Base-by-base conservation (phyloP, 92 coral and sea anemone species). In the Palythoa grandiflora region DNA sequence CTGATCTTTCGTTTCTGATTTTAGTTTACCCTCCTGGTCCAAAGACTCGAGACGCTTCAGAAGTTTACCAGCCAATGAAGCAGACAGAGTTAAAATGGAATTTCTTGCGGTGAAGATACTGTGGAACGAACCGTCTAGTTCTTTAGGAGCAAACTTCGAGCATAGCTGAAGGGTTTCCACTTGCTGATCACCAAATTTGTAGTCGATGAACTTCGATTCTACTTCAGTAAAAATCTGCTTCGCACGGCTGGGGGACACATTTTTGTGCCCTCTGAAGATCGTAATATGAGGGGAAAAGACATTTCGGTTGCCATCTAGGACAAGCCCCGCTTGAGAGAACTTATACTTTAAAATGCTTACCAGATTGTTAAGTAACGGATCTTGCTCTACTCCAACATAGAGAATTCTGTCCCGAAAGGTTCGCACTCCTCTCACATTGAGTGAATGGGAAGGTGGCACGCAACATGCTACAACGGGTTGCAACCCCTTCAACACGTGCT, bases 201-300 rank as follows among this genome's bases (percentile, higher is more conserved):
- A 35, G 72, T 88, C 92, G 28, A 61, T 74, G 91, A 79, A 74
- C 51, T 84, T 37, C 19, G 61, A 72, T 44, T 88, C 91, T 35
- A 93, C 53, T 47, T 68, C 73, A 12, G 95, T n/a, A 68, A 93
- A 87, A 9, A 57, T 52, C 61, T 68, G 68, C 15, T 74, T 75
- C 9, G 86, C 74, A 50, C 79, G 47, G 40, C 78, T 70, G n/a
- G 66, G 85, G 12, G 88, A 88, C 68, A 88, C 68, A 65, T 78
- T 88, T 6, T 80, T 71, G 75, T 47, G 86, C 57, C 75, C 84
- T 40, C 93, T 88, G 21, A 47, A 37, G 70, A 94, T 73, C 14
- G 93, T 94, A 55, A 94, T 53, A 70, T 94, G 98, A 11, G 98
- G 96, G 10, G 60, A 84, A 93, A 93, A 94, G 15, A 28, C 59